Percentiles rank a stretch among this genome's conserved stretches.
phyloP scores from a whole-genome alignment of 2,113 vertebrate species.

The Nannospalax galili region DNA sequence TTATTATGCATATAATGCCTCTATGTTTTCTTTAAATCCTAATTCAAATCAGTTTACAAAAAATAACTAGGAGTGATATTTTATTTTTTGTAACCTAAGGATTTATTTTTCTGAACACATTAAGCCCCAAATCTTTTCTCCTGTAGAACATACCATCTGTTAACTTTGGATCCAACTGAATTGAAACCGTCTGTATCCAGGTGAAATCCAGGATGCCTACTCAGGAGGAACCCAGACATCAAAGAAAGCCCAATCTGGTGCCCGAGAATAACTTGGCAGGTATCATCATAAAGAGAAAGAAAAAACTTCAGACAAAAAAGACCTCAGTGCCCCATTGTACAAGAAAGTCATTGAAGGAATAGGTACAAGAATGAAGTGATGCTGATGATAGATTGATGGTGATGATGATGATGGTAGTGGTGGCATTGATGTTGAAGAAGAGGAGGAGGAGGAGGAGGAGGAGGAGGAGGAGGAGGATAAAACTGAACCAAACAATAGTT shows the following conservation, averaged over 20 bases:
- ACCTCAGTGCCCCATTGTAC: not conserved
- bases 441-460: too few species aligned
- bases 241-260: constrained; percentile 77
- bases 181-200: constrained; percentile 66
- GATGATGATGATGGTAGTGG: not conserved
- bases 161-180: constrained; percentile 62
- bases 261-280: constrained; percentile 62
- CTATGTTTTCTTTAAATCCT: constrained; percentile 50
- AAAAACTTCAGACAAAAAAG: constrained; percentile 2
- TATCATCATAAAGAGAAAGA: not conserved
- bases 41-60: constrained; percentile 48
- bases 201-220: constrained; percentile 72
- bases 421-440: too few species aligned
- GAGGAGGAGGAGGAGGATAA: too few species aligned
- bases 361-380: not conserved
- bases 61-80: not conserved
- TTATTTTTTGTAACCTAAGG: constrained; percentile 23
- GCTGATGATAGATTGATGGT: not conserved
- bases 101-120: constrained; percentile 50
- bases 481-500: not conserved
- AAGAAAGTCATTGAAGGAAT: not conserved
- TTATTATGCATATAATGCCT: not conserved
- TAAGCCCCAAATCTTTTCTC: constrained; percentile 51
- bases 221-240: constrained; percentile 70
- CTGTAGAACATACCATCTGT: constrained; percentile 71